Evolutionary conservation across 2,888 invertebrate genomes (phyloP).

Genomic region (Napeogenes sylphis): DNA sequence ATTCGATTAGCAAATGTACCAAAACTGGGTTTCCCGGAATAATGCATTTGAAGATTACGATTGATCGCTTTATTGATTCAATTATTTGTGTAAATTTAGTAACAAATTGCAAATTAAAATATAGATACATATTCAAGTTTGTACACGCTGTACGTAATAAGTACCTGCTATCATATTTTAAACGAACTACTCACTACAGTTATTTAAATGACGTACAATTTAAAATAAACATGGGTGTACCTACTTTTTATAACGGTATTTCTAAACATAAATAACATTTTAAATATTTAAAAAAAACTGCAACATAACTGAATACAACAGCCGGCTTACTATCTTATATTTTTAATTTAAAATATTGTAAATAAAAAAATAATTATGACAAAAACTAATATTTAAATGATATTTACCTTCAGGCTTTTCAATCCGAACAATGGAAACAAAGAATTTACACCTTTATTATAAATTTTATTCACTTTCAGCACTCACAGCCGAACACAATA

Average conservation of each 20-base stretch:
- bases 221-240: too few species aligned
- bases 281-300: slow-evolving; percentile 26
- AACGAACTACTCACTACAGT: background rate
- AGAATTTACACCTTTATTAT: slow-evolving; percentile 66
- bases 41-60: slow-evolving; percentile 27
- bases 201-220: background rate
- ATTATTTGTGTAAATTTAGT: background rate
- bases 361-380: slow-evolving; percentile 43
- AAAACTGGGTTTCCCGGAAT: slow-evolving; percentile 53
- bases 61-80: slow-evolving; percentile 10
- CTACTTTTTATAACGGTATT: background rate
- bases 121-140: background rate
- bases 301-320: slow-evolving; percentile 21
- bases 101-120: background rate
- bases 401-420: slow-evolving; percentile 62
- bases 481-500: slow-evolving; percentile 76
- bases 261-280: slow-evolving; percentile 4
- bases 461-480: slow-evolving; percentile 65
- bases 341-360: slow-evolving; percentile 11
- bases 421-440: slow-evolving; percentile 65
- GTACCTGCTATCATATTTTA: slow-evolving; percentile 1
- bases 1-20: slow-evolving; percentile 48
- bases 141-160: background rate
- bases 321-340: slow-evolving; percentile 23
- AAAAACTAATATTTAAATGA: slow-evolving; percentile 60